Evolutionary conservation across 2,888 invertebrate species (phyloP).

Genomic region (Thalpophila matura): DNA sequence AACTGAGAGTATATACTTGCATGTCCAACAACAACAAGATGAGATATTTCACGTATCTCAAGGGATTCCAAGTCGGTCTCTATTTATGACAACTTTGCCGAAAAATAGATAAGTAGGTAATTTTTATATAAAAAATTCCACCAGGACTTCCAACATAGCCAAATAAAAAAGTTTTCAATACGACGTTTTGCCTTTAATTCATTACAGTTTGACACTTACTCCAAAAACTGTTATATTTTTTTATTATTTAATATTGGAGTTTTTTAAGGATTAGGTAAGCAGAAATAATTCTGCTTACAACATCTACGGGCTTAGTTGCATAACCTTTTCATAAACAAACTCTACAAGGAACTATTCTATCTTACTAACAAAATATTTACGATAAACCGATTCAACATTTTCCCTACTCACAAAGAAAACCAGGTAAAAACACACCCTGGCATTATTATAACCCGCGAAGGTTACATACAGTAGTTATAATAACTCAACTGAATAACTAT

Average conservation of each 20-base stretch:
- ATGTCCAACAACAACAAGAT: conserved; percentile 18
- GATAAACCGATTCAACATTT: conserved; percentile 26
- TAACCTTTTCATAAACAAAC: conserved; percentile 26
- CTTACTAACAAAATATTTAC: conserved; percentile 26
- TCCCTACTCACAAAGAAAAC: conserved; percentile 12
- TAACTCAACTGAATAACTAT: conserved; percentile 68
- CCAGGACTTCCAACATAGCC: no score
- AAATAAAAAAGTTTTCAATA: conserved; percentile 7
- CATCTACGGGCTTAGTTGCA: not conserved
- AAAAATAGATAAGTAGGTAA: not conserved
- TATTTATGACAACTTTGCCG: conserved; percentile 13
- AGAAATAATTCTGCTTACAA: not conserved
- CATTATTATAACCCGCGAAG: conserved; percentile 56
- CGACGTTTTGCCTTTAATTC: conserved; percentile 20
- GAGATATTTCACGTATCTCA: conserved; percentile 11
- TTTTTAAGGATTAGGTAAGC: no score
- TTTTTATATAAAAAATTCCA: no score
- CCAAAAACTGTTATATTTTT: conserved; percentile 12
- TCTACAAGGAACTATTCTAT: conserved; percentile 16
- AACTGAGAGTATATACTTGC: not conserved
- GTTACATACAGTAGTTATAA: conserved; percentile 64
- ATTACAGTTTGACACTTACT: conserved; percentile 32
- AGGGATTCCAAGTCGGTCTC: not conserved
- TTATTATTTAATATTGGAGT: conserved; percentile 1
- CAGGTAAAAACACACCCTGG: conserved; percentile 44